These are phyloP conservation scores for Lonchura striata DNA, from an alignment of 2,113 vertebrate genomes.

Conservation along the genomic window DNA sequence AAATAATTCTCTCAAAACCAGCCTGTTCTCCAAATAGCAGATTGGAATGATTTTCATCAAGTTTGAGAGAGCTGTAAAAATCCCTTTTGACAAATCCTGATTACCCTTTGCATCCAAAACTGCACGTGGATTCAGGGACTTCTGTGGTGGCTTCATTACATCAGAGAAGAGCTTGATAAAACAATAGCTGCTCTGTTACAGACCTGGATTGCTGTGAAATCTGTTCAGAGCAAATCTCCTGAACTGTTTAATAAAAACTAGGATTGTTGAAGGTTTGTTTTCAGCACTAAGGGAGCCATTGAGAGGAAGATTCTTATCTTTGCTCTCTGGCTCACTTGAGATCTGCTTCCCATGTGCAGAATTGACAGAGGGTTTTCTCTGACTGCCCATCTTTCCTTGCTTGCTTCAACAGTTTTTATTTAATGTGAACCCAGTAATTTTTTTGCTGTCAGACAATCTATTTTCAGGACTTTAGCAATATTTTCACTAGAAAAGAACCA, in stretches of 20 bases:
- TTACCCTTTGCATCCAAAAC: neutral
- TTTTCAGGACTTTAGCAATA: neutral
- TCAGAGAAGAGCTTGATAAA: slow-evolving; percentile 36
- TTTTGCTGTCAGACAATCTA: neutral
- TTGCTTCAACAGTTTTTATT: neutral
- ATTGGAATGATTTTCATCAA: neutral
- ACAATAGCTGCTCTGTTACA: slow-evolving; percentile 55
- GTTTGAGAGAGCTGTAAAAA: neutral
- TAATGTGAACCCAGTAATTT: neutral
- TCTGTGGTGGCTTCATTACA: neutral
- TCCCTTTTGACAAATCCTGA: neutral
- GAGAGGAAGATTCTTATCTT: neutral
- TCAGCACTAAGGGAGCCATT: slow-evolving; percentile 17
- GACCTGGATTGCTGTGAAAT: slow-evolving; percentile 43
- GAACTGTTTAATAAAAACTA: slow-evolving; percentile 22
- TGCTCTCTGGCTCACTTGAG: neutral
- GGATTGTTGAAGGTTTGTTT: slow-evolving; percentile 36
- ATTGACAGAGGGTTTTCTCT: neutral
- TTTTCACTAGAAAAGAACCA: neutral
- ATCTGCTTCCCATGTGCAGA: neutral
- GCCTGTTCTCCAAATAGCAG: neutral
- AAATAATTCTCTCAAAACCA: neutral
- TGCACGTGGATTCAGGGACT: neutral
- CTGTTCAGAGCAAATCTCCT: slow-evolving; percentile 36
- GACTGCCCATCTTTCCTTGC: neutral